Evolutionary conservation across 2,888 invertebrate genomes (phyloP).

Genomic region (Ethmia dodecea): DNA sequence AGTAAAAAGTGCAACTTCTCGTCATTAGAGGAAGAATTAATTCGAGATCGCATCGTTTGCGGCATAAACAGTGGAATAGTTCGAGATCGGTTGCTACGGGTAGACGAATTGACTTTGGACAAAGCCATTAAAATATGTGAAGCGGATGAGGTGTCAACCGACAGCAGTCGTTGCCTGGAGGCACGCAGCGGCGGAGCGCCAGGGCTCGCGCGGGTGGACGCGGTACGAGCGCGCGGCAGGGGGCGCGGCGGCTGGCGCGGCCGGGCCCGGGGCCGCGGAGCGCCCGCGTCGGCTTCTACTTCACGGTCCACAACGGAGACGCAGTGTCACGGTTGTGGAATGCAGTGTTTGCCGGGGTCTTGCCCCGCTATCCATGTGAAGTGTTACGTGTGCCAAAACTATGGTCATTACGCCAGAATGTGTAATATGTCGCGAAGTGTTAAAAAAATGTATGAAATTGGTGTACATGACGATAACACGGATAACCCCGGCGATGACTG

Average conservation of each 20-base stretch:
- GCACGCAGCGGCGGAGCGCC: background rate
- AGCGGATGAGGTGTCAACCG: constrained; percentile 11
- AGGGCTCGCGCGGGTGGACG: constrained; percentile 1
- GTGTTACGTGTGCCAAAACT: constrained; percentile 4
- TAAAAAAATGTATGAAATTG: constrained; percentile 6
- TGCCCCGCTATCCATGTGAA: constrained; percentile 2
- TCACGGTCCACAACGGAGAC: background rate
- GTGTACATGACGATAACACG: constrained; percentile 1
- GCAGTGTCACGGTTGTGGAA: background rate
- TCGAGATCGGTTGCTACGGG: constrained; percentile 7
- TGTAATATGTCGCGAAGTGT: constrained; percentile 1
- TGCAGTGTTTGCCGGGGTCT: background rate
- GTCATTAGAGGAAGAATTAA: constrained; percentile 4
- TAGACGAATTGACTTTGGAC: constrained; percentile 7
- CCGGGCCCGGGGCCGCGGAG: constrained; percentile 1
- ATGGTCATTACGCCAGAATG: constrained; percentile 12
- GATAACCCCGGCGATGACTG: constrained; percentile 1
- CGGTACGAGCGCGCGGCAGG: background rate
- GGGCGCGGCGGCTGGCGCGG: constrained; percentile 3
- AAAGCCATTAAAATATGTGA: constrained; percentile 9
- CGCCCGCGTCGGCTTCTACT: background rate
- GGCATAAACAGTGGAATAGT: constrained; percentile 4
- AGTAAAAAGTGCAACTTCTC: constrained; percentile 4
- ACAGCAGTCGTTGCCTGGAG: constrained; percentile 7
- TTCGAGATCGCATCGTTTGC: constrained; percentile 13